Conservation (phyloP, 2,797 vertebrate species). For the Miopithecus talapoin region DNA sequence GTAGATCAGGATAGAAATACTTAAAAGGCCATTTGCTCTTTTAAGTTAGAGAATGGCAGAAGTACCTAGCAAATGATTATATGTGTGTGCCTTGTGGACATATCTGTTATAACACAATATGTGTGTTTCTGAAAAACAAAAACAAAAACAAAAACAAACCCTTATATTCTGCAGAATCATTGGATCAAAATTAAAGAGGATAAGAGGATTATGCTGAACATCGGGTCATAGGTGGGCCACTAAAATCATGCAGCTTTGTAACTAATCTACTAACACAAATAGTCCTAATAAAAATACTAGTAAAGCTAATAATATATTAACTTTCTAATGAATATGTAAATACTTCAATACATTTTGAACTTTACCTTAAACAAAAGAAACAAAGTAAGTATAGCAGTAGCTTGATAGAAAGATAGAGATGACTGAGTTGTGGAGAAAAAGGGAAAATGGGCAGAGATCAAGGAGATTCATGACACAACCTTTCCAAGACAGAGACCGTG, state of each 20-base stretch:
- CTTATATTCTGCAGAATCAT: neutral
- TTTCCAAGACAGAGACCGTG: neutral
- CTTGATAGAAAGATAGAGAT: neutral
- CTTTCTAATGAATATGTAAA: neutral
- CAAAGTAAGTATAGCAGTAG: neutral
- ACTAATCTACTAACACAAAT: neutral
- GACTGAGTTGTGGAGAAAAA: neutral
- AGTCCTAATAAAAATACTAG: neutral
- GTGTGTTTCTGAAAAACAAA: neutral
- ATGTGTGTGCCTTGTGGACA: neutral
- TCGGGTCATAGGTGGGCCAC: neutral
- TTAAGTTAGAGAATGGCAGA: neutral
- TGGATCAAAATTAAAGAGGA: neutral
- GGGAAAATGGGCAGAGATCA: neutral
- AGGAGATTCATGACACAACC: fast-evolving
- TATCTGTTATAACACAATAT: neutral
- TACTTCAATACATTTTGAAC: neutral
- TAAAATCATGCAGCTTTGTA: neutral
- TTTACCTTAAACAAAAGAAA: neutral
- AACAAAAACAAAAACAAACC: too few species aligned
- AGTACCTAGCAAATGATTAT: neutral
- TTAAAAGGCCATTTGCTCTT: neutral
- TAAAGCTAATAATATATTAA: neutral
- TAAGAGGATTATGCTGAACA: neutral
- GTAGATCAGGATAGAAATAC: neutral